Conservation (phyloP, 64 coral and sea anemone species). For the Actinia tenebrosa region DNA sequence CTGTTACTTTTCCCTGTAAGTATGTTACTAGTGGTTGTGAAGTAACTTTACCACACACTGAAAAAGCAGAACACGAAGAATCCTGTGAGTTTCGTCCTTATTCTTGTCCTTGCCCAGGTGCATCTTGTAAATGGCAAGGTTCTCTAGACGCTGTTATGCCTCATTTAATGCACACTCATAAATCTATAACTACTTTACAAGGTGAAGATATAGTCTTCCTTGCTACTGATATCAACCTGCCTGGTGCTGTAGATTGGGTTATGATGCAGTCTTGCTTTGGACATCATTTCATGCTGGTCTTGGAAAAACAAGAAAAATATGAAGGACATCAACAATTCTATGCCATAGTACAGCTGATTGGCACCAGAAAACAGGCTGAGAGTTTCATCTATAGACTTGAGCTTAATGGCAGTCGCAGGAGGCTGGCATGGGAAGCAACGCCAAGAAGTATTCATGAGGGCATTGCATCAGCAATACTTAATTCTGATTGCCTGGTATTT, state of each 20-base stretch:
- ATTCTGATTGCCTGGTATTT: slow-evolving; percentile 96
- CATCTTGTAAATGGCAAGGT: slow-evolving; percentile 99
- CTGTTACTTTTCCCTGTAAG: slow-evolving; percentile 95
- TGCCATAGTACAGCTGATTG: slow-evolving; percentile 98
- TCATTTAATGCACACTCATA: slow-evolving; percentile 97
- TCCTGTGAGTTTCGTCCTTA: slow-evolving; percentile 97
- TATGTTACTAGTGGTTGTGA: slow-evolving; percentile 84
- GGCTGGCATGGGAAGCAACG: slow-evolving; percentile 95
- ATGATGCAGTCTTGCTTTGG: slow-evolving; percentile 99
- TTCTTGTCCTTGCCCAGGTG: slow-evolving; percentile 94
- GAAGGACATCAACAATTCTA: slow-evolving; percentile 98
- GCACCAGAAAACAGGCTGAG: slow-evolving; percentile 96
- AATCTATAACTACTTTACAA: slow-evolving; percentile 98
- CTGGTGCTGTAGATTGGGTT: slow-evolving; percentile 97
- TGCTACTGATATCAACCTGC: slow-evolving; percentile 96
- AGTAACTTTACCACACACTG: slow-evolving; percentile 73
- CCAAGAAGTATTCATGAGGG: slow-evolving; percentile 98
- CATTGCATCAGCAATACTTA: slow-evolving; percentile 93
- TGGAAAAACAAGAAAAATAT: slow-evolving; percentile 97
- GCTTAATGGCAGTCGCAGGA: slow-evolving; percentile 86
- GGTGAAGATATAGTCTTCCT: slow-evolving; percentile 99
- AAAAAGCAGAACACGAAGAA: slow-evolving; percentile 98
- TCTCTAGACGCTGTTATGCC: slow-evolving; percentile 97
- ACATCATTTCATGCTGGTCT: slow-evolving; percentile 96
- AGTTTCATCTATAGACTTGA: slow-evolving; percentile 98